Evolutionary conservation across 1,140 invertebrate species (phyloP).

Genomic region (Caerostris extrusa): DNA sequence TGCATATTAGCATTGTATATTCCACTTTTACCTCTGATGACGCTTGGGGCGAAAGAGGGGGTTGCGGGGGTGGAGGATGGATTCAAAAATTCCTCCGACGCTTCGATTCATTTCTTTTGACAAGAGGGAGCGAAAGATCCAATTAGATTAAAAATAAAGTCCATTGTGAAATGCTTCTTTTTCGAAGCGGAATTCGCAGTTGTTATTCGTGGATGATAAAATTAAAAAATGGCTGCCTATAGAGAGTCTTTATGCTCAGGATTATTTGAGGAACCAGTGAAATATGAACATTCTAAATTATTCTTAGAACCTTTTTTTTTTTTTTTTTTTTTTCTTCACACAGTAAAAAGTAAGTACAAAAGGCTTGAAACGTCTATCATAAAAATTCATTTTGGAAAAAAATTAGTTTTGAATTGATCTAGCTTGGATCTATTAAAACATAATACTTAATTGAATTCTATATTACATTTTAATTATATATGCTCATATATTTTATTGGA

Average conservation of each 20-base stretch:
- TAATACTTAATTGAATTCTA: no score
- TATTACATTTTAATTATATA: no score
- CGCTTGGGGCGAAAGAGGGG: not conserved
- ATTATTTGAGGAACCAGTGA: slow-evolving; percentile 1
- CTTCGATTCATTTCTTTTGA: slow-evolving; percentile 1
- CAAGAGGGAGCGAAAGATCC: not conserved
- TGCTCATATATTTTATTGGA: no score
- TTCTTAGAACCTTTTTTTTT: no score
- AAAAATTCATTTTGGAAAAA: not conserved
- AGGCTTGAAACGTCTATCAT: not conserved
- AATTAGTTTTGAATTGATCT: not conserved
- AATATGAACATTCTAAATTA: not conserved
- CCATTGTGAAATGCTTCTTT: not conserved
- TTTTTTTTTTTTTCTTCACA: not conserved
- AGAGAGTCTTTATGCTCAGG: not conserved
- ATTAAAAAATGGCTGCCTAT: not conserved
- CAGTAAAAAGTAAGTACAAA: not conserved
- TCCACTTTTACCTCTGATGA: slow-evolving; percentile 42
- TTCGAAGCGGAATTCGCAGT: not conserved
- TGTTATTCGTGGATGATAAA: not conserved
- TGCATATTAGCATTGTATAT: slow-evolving; percentile 44
- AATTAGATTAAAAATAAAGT: slow-evolving; percentile 50
- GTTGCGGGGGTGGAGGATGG: no score
- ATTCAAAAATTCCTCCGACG: not conserved
- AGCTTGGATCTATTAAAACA: no score